phyloP scores from a whole-genome alignment of 2,888 invertebrate genomes.

The Rapana venosa region DNA sequence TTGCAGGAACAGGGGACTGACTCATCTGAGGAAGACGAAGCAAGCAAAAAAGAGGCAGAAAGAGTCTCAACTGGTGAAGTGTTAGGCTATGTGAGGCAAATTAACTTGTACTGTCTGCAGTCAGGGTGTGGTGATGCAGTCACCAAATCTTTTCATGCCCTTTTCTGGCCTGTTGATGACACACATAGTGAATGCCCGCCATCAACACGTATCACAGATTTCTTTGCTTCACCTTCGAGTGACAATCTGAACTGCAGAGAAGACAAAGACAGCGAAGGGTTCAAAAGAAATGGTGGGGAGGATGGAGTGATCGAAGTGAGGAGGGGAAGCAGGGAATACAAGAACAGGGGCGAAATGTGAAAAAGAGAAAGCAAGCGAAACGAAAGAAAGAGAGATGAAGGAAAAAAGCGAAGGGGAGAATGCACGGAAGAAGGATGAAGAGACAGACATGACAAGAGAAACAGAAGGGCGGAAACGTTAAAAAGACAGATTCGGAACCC shows the following conservation, averaged over 20 bases:
- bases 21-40: not conserved
- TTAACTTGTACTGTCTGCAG: conserved; percentile 20
- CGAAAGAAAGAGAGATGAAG: conserved; percentile 20
- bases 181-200: conserved; percentile 19
- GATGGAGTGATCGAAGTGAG: conserved; percentile 23
- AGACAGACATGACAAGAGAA: conserved; percentile 20
- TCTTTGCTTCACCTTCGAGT: conserved; percentile 10
- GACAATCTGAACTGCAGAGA: conserved; percentile 17
- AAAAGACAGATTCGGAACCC: conserved; percentile 18
- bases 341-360: not conserved
- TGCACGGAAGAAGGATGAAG: conserved; percentile 19
- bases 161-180: conserved; percentile 10
- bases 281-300: conserved; percentile 16
- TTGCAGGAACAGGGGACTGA: not conserved
- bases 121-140: conserved; percentile 21
- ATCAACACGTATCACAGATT: not conserved
- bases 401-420: not conserved
- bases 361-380: conserved; percentile 23
- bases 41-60: conserved; percentile 11
- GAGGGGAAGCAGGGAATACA: conserved; percentile 20
- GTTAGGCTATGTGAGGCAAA: conserved; percentile 20
- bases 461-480: conserved; percentile 24
- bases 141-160: conserved; percentile 9
- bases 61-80: conserved; percentile 18
- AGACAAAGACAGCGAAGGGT: conserved; percentile 19